Evolutionary conservation across 2,113 vertebrate genomes (phyloP).

Genomic region (Limnothrissa miodon): DNA sequence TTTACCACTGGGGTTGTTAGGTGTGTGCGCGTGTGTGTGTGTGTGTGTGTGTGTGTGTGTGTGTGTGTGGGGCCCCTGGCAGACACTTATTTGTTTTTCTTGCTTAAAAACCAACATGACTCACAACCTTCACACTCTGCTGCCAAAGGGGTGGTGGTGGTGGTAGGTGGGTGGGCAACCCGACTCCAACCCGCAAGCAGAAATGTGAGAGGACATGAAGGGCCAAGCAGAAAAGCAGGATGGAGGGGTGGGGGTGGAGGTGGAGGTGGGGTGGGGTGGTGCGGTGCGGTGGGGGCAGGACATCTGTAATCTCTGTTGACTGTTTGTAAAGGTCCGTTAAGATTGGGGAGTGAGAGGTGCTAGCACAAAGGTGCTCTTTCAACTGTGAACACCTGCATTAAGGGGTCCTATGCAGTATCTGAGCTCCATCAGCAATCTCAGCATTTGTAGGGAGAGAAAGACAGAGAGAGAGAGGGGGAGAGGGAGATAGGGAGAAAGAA

Average conservation of each 20-base stretch:
- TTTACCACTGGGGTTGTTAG: background rate
- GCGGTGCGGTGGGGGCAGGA: too few species aligned
- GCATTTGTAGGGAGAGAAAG: background rate
- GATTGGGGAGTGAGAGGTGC: background rate
- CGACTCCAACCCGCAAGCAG: background rate
- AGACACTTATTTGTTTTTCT: background rate
- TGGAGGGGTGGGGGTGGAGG: too few species aligned
- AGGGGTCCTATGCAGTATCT: background rate
- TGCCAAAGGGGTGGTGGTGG: background rate
- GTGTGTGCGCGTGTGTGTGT: too few species aligned
- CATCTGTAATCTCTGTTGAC: background rate
- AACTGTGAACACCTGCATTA: background rate
- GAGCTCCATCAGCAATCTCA: background rate
- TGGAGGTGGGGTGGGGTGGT: too few species aligned
- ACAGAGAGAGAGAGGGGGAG: background rate
- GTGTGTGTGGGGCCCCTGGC: too few species aligned
- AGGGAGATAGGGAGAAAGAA: background rate
- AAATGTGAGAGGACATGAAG: background rate
- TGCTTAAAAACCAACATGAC: background rate
- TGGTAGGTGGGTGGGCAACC: background rate
- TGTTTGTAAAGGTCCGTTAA: background rate
- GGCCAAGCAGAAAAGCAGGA: background rate
- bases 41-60: too few species aligned
- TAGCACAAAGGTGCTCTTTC: background rate
- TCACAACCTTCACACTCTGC: background rate